phyloP scores from a whole-genome alignment of 1,140 invertebrate genomes.

The Halictus rubicundus region DNA sequence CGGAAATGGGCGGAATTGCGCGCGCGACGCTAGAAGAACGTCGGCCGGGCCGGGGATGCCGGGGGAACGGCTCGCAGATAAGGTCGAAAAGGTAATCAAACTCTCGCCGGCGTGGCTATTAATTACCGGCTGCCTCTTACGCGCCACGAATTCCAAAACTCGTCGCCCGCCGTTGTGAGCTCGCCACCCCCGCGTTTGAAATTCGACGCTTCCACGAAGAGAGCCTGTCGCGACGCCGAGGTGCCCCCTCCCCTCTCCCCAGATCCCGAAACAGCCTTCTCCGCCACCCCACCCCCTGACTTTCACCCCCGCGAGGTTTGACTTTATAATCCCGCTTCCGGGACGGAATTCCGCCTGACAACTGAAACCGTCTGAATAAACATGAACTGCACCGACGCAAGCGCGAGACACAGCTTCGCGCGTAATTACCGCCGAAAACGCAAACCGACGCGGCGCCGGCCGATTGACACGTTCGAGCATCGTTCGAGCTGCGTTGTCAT shows the following conservation, averaged over 20 bases:
- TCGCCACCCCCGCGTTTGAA: constrained; percentile 21
- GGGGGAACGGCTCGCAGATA: constrained; percentile 45
- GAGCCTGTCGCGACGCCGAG: constrained; percentile 25
- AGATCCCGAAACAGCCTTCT: not conserved
- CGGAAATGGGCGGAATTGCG: constrained; percentile 36
- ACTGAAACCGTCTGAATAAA: constrained; percentile 52
- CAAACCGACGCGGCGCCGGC: constrained; percentile 11
- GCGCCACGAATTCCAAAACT: constrained; percentile 63
- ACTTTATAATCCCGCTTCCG: constrained; percentile 54
- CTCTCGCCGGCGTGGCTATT: constrained; percentile 61
- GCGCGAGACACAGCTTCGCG: constrained; percentile 35
- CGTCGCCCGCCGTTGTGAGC: not conserved
- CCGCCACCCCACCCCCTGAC: not conserved
- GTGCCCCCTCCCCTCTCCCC: not conserved
- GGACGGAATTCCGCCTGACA: constrained; percentile 41
- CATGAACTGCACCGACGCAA: constrained; percentile 29
- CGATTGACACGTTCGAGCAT: not conserved
- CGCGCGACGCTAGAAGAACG: not conserved
- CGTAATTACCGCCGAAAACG: constrained; percentile 49
- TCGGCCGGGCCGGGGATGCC: not conserved
- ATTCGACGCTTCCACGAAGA: constrained; percentile 41
- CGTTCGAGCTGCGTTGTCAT: too few relatives aligned
- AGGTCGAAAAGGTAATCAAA: constrained; percentile 68
- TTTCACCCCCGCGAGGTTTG: constrained; percentile 36
- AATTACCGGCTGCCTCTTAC: constrained; percentile 62